Conservation (phyloP, 1,140 invertebrate genomes). For the Drosophila ambigua region DNA sequence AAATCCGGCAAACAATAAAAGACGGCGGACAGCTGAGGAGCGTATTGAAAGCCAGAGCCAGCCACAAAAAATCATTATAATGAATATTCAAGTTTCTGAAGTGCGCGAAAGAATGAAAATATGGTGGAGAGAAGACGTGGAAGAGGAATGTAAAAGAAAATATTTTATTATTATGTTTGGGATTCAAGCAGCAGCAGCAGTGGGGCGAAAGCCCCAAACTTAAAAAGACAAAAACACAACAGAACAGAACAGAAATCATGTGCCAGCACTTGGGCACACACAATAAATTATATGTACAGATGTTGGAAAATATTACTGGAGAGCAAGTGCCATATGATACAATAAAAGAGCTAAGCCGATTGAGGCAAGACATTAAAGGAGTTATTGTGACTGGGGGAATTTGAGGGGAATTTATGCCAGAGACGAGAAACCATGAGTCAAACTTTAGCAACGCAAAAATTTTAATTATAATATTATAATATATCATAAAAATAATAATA, state of each 20-base stretch:
- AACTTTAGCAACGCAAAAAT: too few relatives aligned
- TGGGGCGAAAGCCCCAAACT: not conserved
- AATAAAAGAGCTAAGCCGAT: too few relatives aligned
- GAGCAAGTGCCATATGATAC: conserved; percentile 3
- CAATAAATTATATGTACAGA: conserved; percentile 1
- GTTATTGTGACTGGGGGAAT: too few relatives aligned
- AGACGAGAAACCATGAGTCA: too few relatives aligned
- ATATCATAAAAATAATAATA: too few relatives aligned
- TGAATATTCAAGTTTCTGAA: conserved; percentile 42
- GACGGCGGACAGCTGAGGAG: conserved; percentile 29
- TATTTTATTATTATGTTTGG: conserved; percentile 20
- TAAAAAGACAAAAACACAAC: too few relatives aligned
- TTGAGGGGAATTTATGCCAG: too few relatives aligned
- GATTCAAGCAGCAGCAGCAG: not conserved
- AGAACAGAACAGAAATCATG: not conserved
- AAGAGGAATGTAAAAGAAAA: conserved; percentile 19
- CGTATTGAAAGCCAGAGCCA: not conserved
- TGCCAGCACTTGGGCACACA: conserved; percentile 29
- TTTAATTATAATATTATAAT: too few relatives aligned
- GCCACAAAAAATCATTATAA: conserved; percentile 46
- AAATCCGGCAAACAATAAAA: conserved; percentile 10
- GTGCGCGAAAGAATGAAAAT: conserved; percentile 20
- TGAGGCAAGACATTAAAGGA: not conserved
- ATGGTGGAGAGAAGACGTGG: conserved; percentile 21
- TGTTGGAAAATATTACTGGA: not conserved